These are phyloP conservation scores for Semnornis frantzii DNA, from an alignment of 2,113 vertebrate species.

Conservation along the genomic window DNA sequence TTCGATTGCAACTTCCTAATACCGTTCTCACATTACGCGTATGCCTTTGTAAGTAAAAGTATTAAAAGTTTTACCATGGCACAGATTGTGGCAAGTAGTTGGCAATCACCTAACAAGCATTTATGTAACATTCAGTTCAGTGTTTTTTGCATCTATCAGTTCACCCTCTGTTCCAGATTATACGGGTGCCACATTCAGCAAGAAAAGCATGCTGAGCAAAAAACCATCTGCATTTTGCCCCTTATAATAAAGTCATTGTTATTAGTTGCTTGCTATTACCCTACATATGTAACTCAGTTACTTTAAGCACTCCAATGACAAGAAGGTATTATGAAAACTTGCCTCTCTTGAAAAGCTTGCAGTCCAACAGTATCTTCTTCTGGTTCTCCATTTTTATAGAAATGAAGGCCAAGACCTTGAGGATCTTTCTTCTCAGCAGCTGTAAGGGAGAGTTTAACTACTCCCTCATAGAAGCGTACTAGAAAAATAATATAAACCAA, in stretches of 20 bases:
- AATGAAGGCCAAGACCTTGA: constrained; percentile 94
- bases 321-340: not conserved
- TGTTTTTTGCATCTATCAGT: not conserved
- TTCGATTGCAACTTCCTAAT: not conserved
- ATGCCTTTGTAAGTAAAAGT: not conserved
- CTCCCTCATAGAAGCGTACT: constrained; percentile 98
- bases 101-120: not conserved
- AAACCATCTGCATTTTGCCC: not conserved
- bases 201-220: not conserved
- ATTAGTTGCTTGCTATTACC: not conserved
- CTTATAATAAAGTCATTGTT: not conserved
- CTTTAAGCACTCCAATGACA: not conserved
- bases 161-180: not conserved
- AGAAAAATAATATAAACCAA: not conserved
- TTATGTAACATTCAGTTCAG: not conserved
- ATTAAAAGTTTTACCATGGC: not conserved
- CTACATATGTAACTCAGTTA: not conserved
- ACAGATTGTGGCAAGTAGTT: too few species aligned
- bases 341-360: constrained; percentile 95
- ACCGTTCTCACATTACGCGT: not conserved
- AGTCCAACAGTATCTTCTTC: constrained; percentile 90
- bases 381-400: constrained; percentile 97
- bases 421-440: constrained; percentile 95
- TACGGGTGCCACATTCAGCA: not conserved
- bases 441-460: constrained; percentile 92